A percentile compares a stretch with the other conserved stretches of the same genome.
Evolutionary conservation across 2,888 invertebrate genomes (phyloP).

Genomic region (Ennomos quercinarius): DNA sequence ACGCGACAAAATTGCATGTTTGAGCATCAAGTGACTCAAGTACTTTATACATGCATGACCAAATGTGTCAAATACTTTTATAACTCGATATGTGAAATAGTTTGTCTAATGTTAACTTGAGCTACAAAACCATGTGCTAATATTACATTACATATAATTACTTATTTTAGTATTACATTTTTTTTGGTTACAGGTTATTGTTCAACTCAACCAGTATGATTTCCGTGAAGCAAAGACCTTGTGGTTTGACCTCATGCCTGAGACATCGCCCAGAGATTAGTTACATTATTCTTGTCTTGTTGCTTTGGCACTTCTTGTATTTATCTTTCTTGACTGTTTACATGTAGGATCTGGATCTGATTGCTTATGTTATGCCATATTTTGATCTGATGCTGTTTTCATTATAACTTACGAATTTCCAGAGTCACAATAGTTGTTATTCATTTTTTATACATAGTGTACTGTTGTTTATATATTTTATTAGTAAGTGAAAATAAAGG

Average conservation of each 20-base stretch:
- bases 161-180: not conserved
- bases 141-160: not conserved
- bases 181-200: constrained; percentile 82
- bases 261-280: constrained; percentile 73
- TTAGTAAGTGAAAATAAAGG: constrained; percentile 30
- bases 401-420: constrained; percentile 11
- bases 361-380: constrained; percentile 41
- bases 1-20: too few species aligned
- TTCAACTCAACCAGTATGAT: constrained; percentile 88
- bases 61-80: too few species aligned
- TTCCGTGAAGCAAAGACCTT: constrained; percentile 88
- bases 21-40: too few species aligned
- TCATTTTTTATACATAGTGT: constrained; percentile 8
- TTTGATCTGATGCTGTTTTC: constrained; percentile 43
- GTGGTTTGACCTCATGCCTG: constrained; percentile 90
- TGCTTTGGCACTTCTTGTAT: constrained; percentile 43
- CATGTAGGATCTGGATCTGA: constrained; percentile 37
- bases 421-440: constrained; percentile 26
- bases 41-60: too few species aligned
- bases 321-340: constrained; percentile 45
- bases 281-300: constrained; percentile 16
- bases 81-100: too few species aligned
- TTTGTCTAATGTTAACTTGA: too few species aligned
- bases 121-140: too few species aligned
- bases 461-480: constrained; percentile 9